Evolutionary conservation across 2,113 vertebrate genomes (phyloP).

Genomic region (Calyptomena viridis): DNA sequence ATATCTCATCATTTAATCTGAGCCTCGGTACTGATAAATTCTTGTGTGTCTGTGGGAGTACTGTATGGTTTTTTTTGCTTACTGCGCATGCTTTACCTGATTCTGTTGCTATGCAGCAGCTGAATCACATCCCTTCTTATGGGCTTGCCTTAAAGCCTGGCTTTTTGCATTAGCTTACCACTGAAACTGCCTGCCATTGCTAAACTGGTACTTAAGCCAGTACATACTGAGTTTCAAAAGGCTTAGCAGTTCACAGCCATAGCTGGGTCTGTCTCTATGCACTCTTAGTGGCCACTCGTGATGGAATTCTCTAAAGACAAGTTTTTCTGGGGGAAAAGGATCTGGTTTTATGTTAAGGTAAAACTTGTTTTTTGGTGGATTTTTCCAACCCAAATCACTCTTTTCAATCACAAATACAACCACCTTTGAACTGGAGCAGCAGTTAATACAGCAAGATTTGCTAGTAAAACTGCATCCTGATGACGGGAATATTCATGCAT

Average conservation of each 20-base stretch:
- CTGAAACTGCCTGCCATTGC: neutral
- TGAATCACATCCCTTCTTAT: neutral
- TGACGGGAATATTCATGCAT: neutral
- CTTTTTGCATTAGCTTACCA: neutral
- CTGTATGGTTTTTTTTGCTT: neutral
- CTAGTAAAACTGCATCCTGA: neutral
- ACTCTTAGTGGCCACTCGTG: accelerated
- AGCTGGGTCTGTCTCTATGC: neutral
- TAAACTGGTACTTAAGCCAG: neutral
- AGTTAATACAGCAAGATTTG: neutral
- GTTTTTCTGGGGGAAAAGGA: neutral
- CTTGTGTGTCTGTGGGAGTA: neutral
- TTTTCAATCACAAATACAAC: neutral
- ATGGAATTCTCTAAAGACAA: neutral
- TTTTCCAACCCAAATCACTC: neutral
- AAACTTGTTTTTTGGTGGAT: neutral
- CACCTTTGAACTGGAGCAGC: neutral
- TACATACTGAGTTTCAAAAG: neutral
- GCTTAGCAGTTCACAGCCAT: neutral
- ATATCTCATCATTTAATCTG: neutral
- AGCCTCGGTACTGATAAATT: neutral
- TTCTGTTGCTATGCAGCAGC: neutral
- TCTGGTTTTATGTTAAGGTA: neutral
- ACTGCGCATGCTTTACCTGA: neutral
- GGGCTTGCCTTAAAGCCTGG: neutral